Base-by-base conservation (phyloP, 1,140 invertebrate genomes). In the Thrips palmi region DNA sequence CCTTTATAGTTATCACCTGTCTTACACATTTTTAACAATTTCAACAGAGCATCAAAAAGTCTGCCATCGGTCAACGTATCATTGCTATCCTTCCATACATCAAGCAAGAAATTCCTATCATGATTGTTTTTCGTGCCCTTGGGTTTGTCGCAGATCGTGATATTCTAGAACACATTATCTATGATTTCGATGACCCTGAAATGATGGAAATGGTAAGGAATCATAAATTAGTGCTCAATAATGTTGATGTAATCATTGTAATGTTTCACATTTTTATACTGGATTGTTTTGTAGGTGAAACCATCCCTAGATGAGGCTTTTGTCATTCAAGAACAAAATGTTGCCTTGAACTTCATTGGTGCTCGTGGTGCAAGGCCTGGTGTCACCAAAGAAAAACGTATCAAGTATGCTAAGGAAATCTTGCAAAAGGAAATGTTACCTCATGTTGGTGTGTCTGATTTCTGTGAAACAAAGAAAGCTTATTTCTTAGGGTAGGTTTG, bases 381-480 rank as follows among this genome's bases (percentile, higher is more conserved):
- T 61, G 93, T 98, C 0, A 96, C 92, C 0, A 93, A 92, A 60
- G 93, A 97, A 51, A 96, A 94, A 55, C 76, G 94, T 68, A 92
- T 98, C 20, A 97, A 97, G 60, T 98, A 98, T 63, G 93, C 94
- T 0, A 74, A 85, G 54, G 94, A 98, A 77, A 97, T 98, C 62
- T 61, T 98, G 39, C 93, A 98, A 54, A 97, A 97, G 52, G 93
- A 98, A 82, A 96, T 97, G 88, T 71, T 98, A 46, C 93, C 94
- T 8, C 94, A 98, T 63, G 91, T 97, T 42, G 93, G 93, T 47
- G 89, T 97, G 3, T 92, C 89, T 33, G 92, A 97, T 58, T 97
- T 94, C 59, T 97, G 93, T 66, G 94, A 98, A 67, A 97, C 93
- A 0, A 97, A 97, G 57, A 98, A 98, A 57, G 93, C 93, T 0